Evolutionary conservation across 2,888 invertebrate species (phyloP).

Genomic region (Drosophila kokeensis): DNA sequence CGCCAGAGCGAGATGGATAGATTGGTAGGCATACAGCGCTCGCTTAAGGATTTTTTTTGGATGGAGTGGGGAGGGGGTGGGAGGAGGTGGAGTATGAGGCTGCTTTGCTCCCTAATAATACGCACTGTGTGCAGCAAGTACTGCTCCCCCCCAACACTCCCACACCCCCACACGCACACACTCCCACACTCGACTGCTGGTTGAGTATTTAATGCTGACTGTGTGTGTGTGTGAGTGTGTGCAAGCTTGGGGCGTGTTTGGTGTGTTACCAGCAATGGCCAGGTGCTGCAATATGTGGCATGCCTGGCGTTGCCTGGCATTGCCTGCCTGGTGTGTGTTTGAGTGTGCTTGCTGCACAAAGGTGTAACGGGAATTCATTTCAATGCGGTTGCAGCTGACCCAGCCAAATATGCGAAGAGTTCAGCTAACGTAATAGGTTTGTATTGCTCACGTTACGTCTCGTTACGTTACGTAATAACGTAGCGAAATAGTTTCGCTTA

Average conservation of each 20-base stretch:
- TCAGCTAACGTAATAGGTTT: neutral
- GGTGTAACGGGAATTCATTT: neutral
- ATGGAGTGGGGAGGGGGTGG: fast-evolving
- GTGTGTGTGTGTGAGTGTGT: neutral
- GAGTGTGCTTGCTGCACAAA: neutral
- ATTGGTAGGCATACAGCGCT: neutral
- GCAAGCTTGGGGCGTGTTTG: neutral
- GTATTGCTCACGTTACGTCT: neutral
- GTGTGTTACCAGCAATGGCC: neutral
- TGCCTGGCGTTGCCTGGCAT: neutral
- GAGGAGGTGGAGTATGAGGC: neutral
- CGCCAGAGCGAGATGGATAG: neutral
- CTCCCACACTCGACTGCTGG: neutral
- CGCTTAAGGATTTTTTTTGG: neutral
- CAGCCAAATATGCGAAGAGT: neutral
- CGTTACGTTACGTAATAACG: neutral
- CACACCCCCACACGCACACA: neutral
- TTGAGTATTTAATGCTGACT: neutral
- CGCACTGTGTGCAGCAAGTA: neutral
- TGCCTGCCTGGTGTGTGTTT: neutral
- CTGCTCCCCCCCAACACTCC: neutral
- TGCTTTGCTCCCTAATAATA: neutral
- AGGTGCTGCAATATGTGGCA: slow-evolving; percentile 6
- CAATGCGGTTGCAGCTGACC: neutral
- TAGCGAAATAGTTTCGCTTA: neutral